These are phyloP conservation scores for Halcyon smyrnensis DNA, from an alignment of 2,797 vertebrate species.

Conservation along the genomic window DNA sequence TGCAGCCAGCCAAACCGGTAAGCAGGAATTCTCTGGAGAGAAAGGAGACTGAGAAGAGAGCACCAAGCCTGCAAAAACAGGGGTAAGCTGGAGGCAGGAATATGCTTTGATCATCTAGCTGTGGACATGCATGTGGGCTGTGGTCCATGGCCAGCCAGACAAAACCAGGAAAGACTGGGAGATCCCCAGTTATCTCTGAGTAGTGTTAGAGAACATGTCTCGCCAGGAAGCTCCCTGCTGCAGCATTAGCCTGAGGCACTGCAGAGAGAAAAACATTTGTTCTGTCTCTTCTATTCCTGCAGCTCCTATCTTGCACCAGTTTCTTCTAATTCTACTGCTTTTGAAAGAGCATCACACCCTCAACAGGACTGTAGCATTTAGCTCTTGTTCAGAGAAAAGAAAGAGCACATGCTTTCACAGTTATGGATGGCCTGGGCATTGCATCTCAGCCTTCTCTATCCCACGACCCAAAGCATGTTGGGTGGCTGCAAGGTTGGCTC, in stretches of 20 bases:
- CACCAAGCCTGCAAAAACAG: background rate
- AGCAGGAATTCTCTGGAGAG: background rate
- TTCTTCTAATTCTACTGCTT: background rate
- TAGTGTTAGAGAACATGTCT: background rate
- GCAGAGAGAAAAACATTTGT: background rate
- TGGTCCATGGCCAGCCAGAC: background rate
- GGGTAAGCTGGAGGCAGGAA: background rate
- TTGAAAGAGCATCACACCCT: background rate
- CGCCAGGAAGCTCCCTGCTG: background rate
- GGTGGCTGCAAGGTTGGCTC: background rate
- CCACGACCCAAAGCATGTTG: rapidly evolving
- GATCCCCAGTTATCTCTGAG: background rate
- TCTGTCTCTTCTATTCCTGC: background rate
- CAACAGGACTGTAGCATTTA: rapidly evolving
- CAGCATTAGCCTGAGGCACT: background rate
- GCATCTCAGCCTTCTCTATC: background rate
- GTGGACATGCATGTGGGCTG: no score
- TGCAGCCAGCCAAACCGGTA: background rate
- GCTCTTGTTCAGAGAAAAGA: background rate
- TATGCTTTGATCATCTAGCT: background rate
- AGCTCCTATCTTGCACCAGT: background rate
- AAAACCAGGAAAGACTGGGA: background rate
- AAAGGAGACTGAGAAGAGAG: background rate
- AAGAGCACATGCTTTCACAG: background rate
- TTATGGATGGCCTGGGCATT: rapidly evolving